Evolutionary conservation across 2,888 invertebrate genomes (phyloP).

Genomic region (Metalampra italica): DNA sequence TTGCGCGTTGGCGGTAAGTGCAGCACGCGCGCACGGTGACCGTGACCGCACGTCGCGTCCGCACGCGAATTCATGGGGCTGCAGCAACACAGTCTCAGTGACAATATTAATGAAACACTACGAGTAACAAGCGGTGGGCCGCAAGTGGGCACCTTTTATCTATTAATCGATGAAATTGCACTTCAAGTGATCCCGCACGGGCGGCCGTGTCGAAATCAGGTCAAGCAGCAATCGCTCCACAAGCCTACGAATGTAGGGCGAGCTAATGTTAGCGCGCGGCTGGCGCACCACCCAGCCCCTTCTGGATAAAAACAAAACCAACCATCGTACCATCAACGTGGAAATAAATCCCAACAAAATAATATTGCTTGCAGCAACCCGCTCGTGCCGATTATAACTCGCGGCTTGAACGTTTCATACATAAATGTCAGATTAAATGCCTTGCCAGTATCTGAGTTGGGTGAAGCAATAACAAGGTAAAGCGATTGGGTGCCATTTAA

Average conservation of each 20-base stretch:
- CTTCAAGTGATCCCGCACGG: conserved; percentile 25
- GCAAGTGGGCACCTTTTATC: conserved; percentile 1
- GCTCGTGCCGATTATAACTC: conserved; percentile 10
- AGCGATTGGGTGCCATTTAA: not conserved
- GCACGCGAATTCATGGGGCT: conserved; percentile 2
- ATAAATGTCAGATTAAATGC: conserved; percentile 11
- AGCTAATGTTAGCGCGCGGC: conserved; percentile 31
- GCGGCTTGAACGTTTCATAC: conserved; percentile 4
- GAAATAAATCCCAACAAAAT: conserved; percentile 31
- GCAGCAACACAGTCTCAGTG: not conserved
- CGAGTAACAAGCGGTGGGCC: not conserved
- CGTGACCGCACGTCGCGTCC: conserved; percentile 14
- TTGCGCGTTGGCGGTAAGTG: conserved; percentile 10
- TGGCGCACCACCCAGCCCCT: conserved; percentile 43
- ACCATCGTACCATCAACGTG: conserved; percentile 22
- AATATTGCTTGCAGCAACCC: conserved; percentile 20
- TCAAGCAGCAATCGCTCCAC: conserved; percentile 53
- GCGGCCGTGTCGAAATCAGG: conserved; percentile 56
- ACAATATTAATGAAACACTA: not conserved
- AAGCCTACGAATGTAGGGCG: conserved; percentile 64
- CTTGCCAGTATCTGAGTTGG: not conserved
- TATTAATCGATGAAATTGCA: conserved; percentile 8
- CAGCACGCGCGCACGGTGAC: conserved; percentile 10
- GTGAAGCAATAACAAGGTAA: conserved; percentile 2
- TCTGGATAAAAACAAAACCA: conserved; percentile 47